Evolutionary conservation across 2,888 invertebrate species (phyloP), one percentile per base, ranked within the genome.

Genomic region (Deroplatys truncata): DNA sequence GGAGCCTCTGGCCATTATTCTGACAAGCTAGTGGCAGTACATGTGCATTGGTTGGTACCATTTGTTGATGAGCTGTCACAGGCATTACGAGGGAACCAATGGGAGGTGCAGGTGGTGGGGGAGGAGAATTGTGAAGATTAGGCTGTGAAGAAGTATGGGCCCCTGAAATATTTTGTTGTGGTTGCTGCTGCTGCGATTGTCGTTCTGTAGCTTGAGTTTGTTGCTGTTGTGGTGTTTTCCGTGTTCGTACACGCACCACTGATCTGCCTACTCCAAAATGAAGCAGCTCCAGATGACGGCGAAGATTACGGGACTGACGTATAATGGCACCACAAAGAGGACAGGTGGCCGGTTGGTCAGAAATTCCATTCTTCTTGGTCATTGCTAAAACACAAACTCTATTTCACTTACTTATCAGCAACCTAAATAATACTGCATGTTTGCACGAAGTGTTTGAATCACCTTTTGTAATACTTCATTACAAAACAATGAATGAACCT

Each of bases 211-310:
- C 83, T n/a, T 28, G 82, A 35, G 72, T 8, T 16, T 84, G 84
- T 25, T 84, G 56, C 10, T 82, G 84, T 8, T 29, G n/a, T 20
- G 85, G 82, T 29, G 56, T 72, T 43, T 89, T 89, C 25, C 90
- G 87, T 20, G 90, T 84, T 82, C 90, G 89, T n/a, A 90, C 90
- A 31, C 82, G 84, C 20, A 90, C 88, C 31, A 84, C 88, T n/a
- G 90, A 89, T 56, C 90, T 29, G 35, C 90, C 90, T 10, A 88
- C 88, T 16, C 90, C 90, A 72, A 91, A 91, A 86, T 92, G 92
- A 35, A 91, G 91, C 83, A 92, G 90, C 85, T 92, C 91, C 84
- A 92, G 91, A 88, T 92, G 92, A 28, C 92, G 91, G 10, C 92
- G 91, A 25, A 92, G 91, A 89, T 92, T 92, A 15, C 92, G 91